Percentiles rank a stretch among this genome's conserved stretches.
Conservation (phyloP, 2,797 vertebrate genomes). For the Channa striata region DNA sequence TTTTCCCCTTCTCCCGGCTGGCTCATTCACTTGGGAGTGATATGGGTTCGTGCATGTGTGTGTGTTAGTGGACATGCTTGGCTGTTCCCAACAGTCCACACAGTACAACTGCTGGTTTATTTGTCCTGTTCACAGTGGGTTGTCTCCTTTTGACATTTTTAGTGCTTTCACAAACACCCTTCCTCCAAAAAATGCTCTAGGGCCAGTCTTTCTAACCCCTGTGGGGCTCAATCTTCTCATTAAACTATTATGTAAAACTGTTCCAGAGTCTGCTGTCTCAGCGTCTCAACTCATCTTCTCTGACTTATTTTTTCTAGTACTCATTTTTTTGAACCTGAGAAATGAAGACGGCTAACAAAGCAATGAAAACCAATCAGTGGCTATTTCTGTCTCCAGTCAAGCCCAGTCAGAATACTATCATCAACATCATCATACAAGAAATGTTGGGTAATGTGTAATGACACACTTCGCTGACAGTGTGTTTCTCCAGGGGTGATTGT, state of each 20-base stretch:
- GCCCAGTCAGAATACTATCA: conserved; percentile 61
- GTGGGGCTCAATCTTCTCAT: conserved; percentile 20
- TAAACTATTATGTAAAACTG: conserved; percentile 38
- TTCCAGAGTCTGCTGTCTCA: conserved; percentile 49
- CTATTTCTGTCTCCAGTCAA: conserved; percentile 70
- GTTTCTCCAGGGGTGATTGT: conserved; percentile 3
- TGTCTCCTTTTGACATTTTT: conserved; percentile 46
- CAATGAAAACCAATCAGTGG: conserved; percentile 25
- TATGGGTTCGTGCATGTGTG: conserved; percentile 35
- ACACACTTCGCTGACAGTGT: conserved; percentile 44
- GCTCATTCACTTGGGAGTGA: conserved; percentile 60
- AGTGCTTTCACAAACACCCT: conserved; percentile 46
- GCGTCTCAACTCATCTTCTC: conserved; percentile 45
- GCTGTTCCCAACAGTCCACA: conserved; percentile 51
- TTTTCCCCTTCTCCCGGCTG: conserved; percentile 62
- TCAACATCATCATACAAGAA: conserved; percentile 51
- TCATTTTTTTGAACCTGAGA: conserved; percentile 57
- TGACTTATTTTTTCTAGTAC: conserved; percentile 74
- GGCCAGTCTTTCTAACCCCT: conserved; percentile 35
- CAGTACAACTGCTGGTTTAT: conserved; percentile 59
- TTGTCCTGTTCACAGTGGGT: conserved; percentile 55
- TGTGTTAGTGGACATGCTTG: conserved; percentile 26
- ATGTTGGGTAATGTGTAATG: conserved; percentile 52
- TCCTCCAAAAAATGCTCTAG: conserved; percentile 35
- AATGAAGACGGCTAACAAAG: conserved; percentile 61